Evolutionary conservation across 2,113 vertebrate genomes (phyloP).

Genomic region (Rhinopomastus cyanomelas): DNA sequence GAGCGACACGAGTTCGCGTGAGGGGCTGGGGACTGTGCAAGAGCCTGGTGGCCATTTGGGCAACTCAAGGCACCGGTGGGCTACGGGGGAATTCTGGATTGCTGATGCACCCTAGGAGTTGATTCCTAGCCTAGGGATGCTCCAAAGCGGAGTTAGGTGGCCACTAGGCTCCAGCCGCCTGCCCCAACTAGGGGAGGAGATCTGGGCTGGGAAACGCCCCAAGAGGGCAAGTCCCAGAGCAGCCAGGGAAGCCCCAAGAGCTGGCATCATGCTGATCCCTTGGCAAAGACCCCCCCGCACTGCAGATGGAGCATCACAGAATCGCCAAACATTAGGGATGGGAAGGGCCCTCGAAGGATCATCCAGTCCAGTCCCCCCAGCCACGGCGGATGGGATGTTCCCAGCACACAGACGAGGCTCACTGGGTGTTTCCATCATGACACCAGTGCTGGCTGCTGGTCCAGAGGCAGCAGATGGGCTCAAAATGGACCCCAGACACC

Average conservation of each 20-base stretch:
- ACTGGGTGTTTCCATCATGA: rapidly evolving
- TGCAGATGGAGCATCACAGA: neutral
- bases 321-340: too few species aligned
- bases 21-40: neutral
- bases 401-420: rapidly evolving
- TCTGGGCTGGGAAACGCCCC: rapidly evolving
- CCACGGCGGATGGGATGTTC: too few species aligned
- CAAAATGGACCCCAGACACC: neutral
- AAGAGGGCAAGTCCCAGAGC: rapidly evolving
- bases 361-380: too few species aligned
- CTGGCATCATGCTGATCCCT: rapidly evolving
- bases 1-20: neutral
- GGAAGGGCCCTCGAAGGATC: too few species aligned
- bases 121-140: neutral
- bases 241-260: neutral
- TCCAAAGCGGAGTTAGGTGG: neutral
- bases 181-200: neutral
- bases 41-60: neutral
- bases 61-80: neutral
- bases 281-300: rapidly evolving
- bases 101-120: rapidly evolving
- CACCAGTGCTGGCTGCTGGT: rapidly evolving
- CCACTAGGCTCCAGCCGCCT: rapidly evolving
- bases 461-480: neutral
- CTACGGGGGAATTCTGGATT: rapidly evolving